Base-by-base conservation (phyloP, 1,140 invertebrate species). In the Drosophila nasuta region DNA sequence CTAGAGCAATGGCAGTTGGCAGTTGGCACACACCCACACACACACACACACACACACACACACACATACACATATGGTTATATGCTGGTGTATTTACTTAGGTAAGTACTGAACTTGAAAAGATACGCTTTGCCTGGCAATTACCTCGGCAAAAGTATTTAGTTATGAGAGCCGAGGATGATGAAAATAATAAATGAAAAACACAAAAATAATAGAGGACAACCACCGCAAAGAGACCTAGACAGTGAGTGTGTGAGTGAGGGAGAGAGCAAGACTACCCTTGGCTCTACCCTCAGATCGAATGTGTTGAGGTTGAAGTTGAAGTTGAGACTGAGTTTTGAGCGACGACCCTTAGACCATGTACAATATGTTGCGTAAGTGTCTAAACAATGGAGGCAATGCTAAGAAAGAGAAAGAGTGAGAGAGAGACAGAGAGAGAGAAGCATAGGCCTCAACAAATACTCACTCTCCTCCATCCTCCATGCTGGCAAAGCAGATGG, bases 311-410 rank as follows among this genome's bases (percentile, higher is more conserved):
- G 20, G 20, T 20, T 20, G 20, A 20, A 3, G 20, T 25, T 25
- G 20, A 25, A 25, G 20, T 25, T 25, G 20, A 25, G 20, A 25
- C 20, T 25, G 20, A 25, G 20, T 25, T 25, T 25, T 25, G 20
- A 25, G 20, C 8, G 17, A 28, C 63, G 43, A 65, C 68, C 63
- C 63, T 51, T 45, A 51, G 52, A 49, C 49, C 78, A 77, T 75
- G 28, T 63, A 43, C 76, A 74, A 78, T 75, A 66, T 65, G 82
- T 86, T 81, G 82, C 82, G 70, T 86, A 85, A 85, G 82, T 86
- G 78, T 83, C 82, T 78, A 72, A 78, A 85, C 82, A 85, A 85
- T 81, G 75, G 67, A 81, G 82, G 75, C 78, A 8, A 10, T 10
- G 35, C 35, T 38, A 25, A 25, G 58, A 81, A 67, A 45, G 57